Base-by-base conservation (phyloP, 2,113 vertebrate genomes). In the Melospiza georgiana region DNA sequence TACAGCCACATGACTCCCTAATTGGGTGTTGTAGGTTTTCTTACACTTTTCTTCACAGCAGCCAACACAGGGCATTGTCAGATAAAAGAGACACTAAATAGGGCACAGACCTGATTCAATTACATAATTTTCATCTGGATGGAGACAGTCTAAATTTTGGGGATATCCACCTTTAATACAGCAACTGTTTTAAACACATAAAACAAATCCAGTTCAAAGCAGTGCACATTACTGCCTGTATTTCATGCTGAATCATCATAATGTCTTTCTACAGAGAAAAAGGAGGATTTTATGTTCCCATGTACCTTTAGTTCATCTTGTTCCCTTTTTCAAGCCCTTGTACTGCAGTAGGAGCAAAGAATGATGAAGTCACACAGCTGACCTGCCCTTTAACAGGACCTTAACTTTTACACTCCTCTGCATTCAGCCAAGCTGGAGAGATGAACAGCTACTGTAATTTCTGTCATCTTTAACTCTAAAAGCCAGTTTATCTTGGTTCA, bases 351-450 rank as follows among this genome's bases (percentile, higher is more conserved):
- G 61, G 72, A 91, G 61, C 87, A 88, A 54, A 91, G 61, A 93
- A 86, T 35, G 86, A 90, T 72, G 61, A 89, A 96, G 87, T 81
- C 84, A 92, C 76, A 58, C 69, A 66, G 89, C 87, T 95, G 96
- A 95, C 94, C 94, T 96, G 91, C 87, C 91, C 91, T 92, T 95
- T 96, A 94, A 90, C 51, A 11, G 87, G 85, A 94, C 75, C 73
- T 62, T 43, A 90, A 90, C 91, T 87, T 93, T 78, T 95, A 90
- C 71, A 92, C 77, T 90, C 91, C 91, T 96, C 88, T 96, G 79
- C 78, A 89, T 94, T 75, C 86, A 81, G 46, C 86, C 66, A 76
- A 48, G 69, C 76, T 74, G 41, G 39, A 76, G 79, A 90, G 61
- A 95, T 92, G 80, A 97, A 94, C 73, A 88, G 62, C 62, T 63